Base-by-base conservation (phyloP, 2,797 vertebrate species). In the Sebastes hubbsi region DNA sequence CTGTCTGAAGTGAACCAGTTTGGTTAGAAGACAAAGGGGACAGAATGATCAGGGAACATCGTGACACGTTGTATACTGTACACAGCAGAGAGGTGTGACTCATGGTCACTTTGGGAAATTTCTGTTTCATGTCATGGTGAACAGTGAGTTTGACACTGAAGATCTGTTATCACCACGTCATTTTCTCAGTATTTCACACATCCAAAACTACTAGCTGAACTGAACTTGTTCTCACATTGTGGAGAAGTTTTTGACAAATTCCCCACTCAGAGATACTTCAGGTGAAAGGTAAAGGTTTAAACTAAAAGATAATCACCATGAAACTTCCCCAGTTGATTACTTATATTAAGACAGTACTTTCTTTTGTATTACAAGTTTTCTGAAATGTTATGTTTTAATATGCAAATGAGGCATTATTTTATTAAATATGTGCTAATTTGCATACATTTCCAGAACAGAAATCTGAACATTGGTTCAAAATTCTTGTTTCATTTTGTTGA, bases 1-100 rank as follows among this genome's bases (percentile, higher is more conserved):
- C n/a, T 62, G 72, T 64, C 34, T 68, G 54, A 79, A 72, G 62
- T 34, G 55, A 80, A 82, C 49, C 61, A 54, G 75, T 78, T 42
- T 63, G 58, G 49, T 61, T 24, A 34, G 29, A 24, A 71, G 42
- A 60, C 30, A 66, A 71, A 64, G n/a, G 27, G 1, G 1, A 61
- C 56, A 20, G n/a, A 69, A 49, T 58, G 32, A 27, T 10, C 4
- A 13, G 12, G 66, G 54, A 72, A 78, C 61, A 61, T 32, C 29
- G 8, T 14, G 5, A 29, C 42, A 68, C 12, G 46, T 42, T 49
- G 3, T 20, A 22, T 38, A 71, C 20, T 71, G 42, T 68, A 63
- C 58, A 72, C 61, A 67, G 32, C 0, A 49, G 18, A 20, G 6
- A 63, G 34, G 25, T n/a, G 60, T 5, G 46, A 38, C 59, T 20